A percentile compares a stretch with the other conserved stretches of the same genome.
Conservation (phyloP, 2,888 invertebrate genomes). For the Microdon myrmicae region DNA sequence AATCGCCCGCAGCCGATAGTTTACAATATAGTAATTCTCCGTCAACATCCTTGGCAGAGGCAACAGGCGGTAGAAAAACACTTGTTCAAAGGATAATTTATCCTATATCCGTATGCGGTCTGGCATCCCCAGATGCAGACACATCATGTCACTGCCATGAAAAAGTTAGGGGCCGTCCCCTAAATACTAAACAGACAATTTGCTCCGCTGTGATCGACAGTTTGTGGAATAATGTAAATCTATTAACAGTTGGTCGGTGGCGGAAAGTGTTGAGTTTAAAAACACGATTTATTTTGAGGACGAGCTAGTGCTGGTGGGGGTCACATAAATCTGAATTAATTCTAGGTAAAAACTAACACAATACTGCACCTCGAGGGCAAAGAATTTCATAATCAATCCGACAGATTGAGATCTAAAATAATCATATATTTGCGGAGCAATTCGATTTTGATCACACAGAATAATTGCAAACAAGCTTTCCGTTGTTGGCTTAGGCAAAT, state of each 20-base stretch:
- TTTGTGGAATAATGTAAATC: conserved; percentile 42
- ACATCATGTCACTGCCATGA: too few relatives aligned
- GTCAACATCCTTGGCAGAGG: conserved; percentile 1
- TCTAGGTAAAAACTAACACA: conserved; percentile 29
- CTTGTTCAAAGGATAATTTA: conserved; percentile 32
- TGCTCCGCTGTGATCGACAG: conserved; percentile 1
- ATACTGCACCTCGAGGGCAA: not conserved
- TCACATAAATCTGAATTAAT: conserved; percentile 19
- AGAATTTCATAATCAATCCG: conserved; percentile 27
- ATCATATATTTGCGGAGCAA: conserved; percentile 30
- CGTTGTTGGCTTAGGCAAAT: conserved; percentile 28
- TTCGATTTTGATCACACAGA: conserved; percentile 17
- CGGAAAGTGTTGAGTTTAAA: not conserved
- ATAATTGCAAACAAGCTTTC: conserved; percentile 30
- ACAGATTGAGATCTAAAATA: conserved; percentile 38
- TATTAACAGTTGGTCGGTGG: conserved; percentile 31
- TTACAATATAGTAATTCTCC: conserved; percentile 32
- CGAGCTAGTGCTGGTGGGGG: conserved; percentile 19
- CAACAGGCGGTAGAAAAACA: conserved; percentile 28
- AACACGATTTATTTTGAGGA: not conserved
- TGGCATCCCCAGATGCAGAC: conserved; percentile 33
- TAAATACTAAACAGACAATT: too few relatives aligned
- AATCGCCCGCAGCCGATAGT: conserved; percentile 20
- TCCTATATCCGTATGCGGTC: conserved; percentile 21
- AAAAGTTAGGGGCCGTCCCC: too few relatives aligned